Evolutionary conservation across 2,113 vertebrate species (phyloP), one percentile per base, ranked within the genome.

Genomic region (Otolemur garnettii): DNA sequence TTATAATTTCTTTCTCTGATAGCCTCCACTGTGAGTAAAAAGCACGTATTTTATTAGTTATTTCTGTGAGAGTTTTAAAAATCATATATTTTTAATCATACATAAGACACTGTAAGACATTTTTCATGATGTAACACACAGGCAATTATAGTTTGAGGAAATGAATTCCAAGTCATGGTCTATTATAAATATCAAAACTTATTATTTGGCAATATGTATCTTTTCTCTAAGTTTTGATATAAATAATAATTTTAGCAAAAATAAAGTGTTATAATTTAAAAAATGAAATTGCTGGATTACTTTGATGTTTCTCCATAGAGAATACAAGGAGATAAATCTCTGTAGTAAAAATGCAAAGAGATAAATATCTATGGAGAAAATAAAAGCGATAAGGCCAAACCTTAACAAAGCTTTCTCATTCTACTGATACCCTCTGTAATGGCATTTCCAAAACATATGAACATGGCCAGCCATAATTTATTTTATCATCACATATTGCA

Each of bases 101-200:
- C 85, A 81, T 30, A 97, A 97, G 92, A 89, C 45, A 85, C 6
- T 0, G 92, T 82, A 97, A 97, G 94, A 92, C n/a, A 94, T 97
- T 97, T 97, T 97, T 98, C 59, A 90, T 83, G 97, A 97, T 86
- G 89, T 97, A 97, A 98, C 77, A 97, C 90, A 59, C 95, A 97
- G 93, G 97, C 60, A 96, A 96, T 98, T 98, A 92, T 26, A 74
- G 69, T 96, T 97, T 97, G 93, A 98, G 97, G 55, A 92, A 98
- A 98, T 97, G 72, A 96, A 97, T 97, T 97, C 84, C 60, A 97
- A 95, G 59, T 95, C 92, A 95, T 88, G 62, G 95, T 97, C 78
- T 94, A 91, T 97, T 97, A 97, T 90, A 93, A 98, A 97, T 57
- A 98, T 62, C 62, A 98, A 97, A 98, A 97, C 91, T 79, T 96